Evolutionary conservation across 1,140 invertebrate species (phyloP), one percentile per base, ranked within the genome.

Genomic region (Holotrichia oblita): DNA sequence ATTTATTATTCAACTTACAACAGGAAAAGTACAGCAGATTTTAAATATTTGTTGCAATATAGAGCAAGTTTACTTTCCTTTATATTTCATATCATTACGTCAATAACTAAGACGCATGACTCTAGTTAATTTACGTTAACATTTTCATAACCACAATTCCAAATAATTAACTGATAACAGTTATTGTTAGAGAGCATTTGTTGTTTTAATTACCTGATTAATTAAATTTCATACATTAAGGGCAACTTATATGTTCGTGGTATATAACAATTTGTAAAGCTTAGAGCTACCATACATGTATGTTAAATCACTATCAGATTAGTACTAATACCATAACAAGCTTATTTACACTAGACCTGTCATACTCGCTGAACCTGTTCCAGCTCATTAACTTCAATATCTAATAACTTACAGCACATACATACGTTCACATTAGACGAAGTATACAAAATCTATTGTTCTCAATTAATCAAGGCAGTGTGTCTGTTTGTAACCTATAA

Each of bases 301-400:
- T 6, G 22, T 2, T 24, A 64, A 64, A 64, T 64, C 61, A 64
- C 8, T 17, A 10, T 27, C 22, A 10, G 61, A 64, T 64, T 64
- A 64, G 61, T 20, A 22, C 12, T 24, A 64, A 64, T 27, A 64
- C 17, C 61, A 2, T 64, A 64, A 64, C 61, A 64, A 64, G 61
- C 24, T 64, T 64, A 64, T 64, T 64, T 27, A 64, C 61, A 64
- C 61, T 64, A 27, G 22, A 64, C 17, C 22, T 64, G 61, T 64
- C 61, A 64, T 24, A 10, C 17, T 64, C 61, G 17, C 61, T 24
- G 61, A 48, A 14, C 20, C 24, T 64, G 61, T 64, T 64, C 61
- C 61, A 10, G 12, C 61, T 64, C 61, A 64, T 64, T 64, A 64
- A 64, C 61, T 64, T 61, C n/a, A 61, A 61, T 6, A 61, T 61